Evolutionary conservation across 35 echinoderm and acorn worm genomes (phyloP).

Genomic region (Apostichopus californicus): DNA sequence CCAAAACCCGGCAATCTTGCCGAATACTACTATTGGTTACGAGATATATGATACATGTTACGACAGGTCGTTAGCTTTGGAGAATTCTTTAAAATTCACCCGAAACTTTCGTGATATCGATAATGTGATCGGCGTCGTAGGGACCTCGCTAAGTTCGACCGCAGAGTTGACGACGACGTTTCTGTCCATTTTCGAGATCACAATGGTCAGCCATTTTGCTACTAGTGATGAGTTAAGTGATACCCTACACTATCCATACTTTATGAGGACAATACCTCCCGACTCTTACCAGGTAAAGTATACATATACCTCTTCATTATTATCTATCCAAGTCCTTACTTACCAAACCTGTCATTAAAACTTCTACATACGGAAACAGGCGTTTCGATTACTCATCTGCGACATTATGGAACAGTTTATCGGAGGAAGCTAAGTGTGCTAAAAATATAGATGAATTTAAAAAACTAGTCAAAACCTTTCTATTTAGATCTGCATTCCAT

Average conservation of each 20-base stretch:
- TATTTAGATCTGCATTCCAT: too few species aligned
- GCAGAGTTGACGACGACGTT: background rate
- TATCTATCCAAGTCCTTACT: background rate
- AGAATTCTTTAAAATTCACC: background rate
- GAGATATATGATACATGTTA: constrained; percentile 56
- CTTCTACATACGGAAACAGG: too few species aligned
- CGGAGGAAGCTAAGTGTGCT: too few species aligned
- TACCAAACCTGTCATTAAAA: too few species aligned
- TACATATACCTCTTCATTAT: background rate
- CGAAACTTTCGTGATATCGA: background rate
- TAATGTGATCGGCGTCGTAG: constrained; percentile 13
- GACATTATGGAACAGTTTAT: too few species aligned
- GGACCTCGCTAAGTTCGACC: constrained; percentile 1
- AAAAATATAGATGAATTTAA: too few species aligned
- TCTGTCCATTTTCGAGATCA: constrained; percentile 7
- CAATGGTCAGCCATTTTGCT: constrained; percentile 54
- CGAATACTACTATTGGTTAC: constrained; percentile 33
- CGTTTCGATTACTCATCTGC: too few species aligned
- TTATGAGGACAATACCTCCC: constrained; percentile 34
- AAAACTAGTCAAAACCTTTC: too few species aligned
- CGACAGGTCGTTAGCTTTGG: background rate
- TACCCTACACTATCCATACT: constrained; percentile 17
- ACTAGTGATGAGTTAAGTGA: constrained; percentile 44
- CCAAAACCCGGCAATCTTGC: background rate
- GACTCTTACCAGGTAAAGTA: constrained; percentile 10